Evolutionary conservation across 2,797 vertebrate species (phyloP).

Genomic region (Delichon dasypus): DNA sequence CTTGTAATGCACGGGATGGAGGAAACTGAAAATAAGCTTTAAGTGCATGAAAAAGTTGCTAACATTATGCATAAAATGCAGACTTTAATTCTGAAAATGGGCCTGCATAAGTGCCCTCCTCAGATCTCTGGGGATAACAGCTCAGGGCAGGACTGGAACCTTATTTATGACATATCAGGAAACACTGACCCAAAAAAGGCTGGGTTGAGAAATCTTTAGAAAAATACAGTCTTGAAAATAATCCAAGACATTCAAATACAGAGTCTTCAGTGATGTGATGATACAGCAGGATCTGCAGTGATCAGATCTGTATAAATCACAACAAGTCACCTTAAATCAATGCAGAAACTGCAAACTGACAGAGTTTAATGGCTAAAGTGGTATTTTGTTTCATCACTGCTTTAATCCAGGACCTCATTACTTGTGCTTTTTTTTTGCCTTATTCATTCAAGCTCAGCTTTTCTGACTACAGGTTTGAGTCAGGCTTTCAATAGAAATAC

Average conservation of each 20-base stretch:
- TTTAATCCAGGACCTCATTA: not conserved
- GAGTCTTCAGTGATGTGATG: not conserved
- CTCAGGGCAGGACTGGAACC: not conserved
- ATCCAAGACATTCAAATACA: not conserved
- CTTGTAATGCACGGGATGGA: not conserved
- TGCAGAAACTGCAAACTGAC: not conserved
- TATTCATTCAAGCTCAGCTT: not conserved
- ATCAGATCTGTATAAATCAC: not conserved
- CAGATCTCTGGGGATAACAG: not conserved
- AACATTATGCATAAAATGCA: not conserved
- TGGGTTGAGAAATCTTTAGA: not conserved
- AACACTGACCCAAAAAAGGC: not conserved
- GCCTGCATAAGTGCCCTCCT: not conserved
- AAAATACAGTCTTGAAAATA: not conserved
- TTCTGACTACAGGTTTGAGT: not conserved
- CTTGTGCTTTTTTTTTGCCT: not conserved
- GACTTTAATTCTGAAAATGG: not conserved
- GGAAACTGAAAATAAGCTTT: not conserved
- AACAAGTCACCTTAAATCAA: not conserved
- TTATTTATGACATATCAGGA: not conserved
- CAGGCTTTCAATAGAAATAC: not conserved
- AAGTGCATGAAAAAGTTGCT: not conserved
- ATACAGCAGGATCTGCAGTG: not conserved
- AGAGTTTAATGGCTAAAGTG: not conserved
- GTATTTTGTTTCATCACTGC: not conserved